Evolutionary conservation across 1,140 invertebrate species (phyloP).

Genomic region (Eupristina koningsbergeri): DNA sequence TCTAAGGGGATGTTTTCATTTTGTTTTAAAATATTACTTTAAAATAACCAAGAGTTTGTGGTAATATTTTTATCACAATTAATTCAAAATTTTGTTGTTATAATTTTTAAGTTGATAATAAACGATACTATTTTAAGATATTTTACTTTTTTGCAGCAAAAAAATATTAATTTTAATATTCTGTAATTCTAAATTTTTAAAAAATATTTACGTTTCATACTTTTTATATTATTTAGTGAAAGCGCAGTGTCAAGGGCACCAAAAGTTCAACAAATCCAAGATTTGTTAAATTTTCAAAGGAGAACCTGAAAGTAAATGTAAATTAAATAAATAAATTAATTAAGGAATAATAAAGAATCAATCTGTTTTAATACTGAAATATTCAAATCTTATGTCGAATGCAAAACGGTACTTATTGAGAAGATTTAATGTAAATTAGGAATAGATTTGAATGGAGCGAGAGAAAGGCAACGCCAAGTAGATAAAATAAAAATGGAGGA

Average conservation of each 20-base stretch:
- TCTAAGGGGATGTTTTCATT: too few species aligned
- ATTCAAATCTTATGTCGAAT: not conserved
- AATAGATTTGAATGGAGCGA: not conserved
- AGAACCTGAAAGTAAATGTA: not conserved
- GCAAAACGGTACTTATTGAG: not conserved
- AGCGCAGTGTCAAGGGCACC: too few species aligned
- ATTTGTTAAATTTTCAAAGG: not conserved
- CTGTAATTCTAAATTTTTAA: too few species aligned
- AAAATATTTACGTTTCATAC: not conserved
- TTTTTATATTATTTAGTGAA: too few species aligned
- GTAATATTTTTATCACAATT: too few species aligned
- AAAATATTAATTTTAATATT: not conserved
- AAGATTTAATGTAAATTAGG: not conserved
- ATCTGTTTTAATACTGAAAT: not conserved
- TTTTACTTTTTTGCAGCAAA: not conserved
- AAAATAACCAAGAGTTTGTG: too few species aligned
- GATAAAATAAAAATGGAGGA: not conserved
- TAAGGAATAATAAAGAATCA: not conserved
- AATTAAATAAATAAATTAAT: not conserved
- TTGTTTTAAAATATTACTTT: too few species aligned
- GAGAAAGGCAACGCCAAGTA: not conserved
- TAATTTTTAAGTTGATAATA: not conserved
- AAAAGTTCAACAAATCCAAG: too few species aligned
- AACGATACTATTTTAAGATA: not conserved
- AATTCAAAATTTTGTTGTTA: too few species aligned